Evolutionary conservation across 2,888 invertebrate genomes (phyloP), one percentile per base, ranked within the genome.

Genomic region (Barypeithes pellucidus): DNA sequence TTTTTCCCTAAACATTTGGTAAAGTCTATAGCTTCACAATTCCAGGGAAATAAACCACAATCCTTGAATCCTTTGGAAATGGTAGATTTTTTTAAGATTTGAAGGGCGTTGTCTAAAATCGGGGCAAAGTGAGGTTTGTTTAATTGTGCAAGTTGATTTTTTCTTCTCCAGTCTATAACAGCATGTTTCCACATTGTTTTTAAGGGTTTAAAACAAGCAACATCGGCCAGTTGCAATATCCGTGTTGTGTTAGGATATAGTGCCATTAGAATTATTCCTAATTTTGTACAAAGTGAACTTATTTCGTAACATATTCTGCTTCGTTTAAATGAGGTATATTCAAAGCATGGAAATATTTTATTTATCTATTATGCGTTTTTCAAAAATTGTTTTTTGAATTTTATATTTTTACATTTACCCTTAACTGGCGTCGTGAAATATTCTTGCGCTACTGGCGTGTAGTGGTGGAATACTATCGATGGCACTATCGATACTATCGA

Each of bases 121-220:
- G 80, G 77, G 12, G 80, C 79, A 73, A 81, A 79, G 54, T 78
- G 77, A 63, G 75, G 75, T 69, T 79, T 69, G 16, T 20, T 52
- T 41, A 60, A 50, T 22, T 69, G 60, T 18, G 24, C 50, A 39
- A 76, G 72, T 1, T 78, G 78, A 69, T 80, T 76, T 33, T 12
- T 75, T 63, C 76, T 78, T 76, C 82, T 84, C 78, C 72, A 78
- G 2, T 80, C 76, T 80, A 78, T 77, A 1, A 81, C 80, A 78
- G 84, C 80, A 29, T 79, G 73, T 54, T 79, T 78, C 77, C 78
- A 80, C 29, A 73, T 73, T 9, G 22, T 72, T 60, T 80, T 80
- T 9, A 80, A 50, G 0, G 79, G 79, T 24, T 78, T 81, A 45
- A 81, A 78, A 0, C 77, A 78, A 24, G 80, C 70, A 22, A 82